Conservation (phyloP, 2,888 invertebrate genomes). For the Epinotia ramella region DNA sequence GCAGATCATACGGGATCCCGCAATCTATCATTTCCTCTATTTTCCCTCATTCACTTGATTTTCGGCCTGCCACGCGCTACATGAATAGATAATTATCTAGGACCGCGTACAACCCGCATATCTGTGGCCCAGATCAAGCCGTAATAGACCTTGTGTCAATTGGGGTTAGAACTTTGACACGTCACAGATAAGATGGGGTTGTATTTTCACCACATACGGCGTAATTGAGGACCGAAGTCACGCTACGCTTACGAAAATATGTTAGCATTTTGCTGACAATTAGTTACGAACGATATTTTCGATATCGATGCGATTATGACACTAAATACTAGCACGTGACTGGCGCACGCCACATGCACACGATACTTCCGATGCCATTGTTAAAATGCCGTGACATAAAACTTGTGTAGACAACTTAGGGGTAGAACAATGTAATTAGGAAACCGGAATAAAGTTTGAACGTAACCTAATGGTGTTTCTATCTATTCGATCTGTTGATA, state of each 20-base stretch:
- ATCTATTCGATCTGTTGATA: background rate
- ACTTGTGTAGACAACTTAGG: background rate
- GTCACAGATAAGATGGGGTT: constrained; percentile 12
- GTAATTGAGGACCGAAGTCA: constrained; percentile 71
- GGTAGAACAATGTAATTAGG: background rate
- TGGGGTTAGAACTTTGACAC: constrained; percentile 29
- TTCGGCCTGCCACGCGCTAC: constrained; percentile 53
- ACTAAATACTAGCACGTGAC: constrained; percentile 43
- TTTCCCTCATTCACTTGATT: constrained; percentile 26
- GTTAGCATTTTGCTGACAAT: constrained; percentile 59
- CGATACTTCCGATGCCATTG: constrained; percentile 34
- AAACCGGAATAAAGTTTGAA: background rate
- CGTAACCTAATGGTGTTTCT: background rate
- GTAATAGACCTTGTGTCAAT: constrained; percentile 24
- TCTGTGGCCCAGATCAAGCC: constrained; percentile 19
- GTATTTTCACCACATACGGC: constrained; percentile 67
- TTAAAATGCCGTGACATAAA: constrained; percentile 30
- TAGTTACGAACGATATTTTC: constrained; percentile 43
- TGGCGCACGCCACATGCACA: constrained; percentile 28
- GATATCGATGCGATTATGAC: constrained; percentile 40
- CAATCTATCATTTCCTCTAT: constrained; percentile 26
- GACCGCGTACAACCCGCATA: constrained; percentile 23
- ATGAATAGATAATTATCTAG: constrained; percentile 63
- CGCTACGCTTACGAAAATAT: constrained; percentile 74
- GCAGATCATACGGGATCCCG: constrained; percentile 4